Evolutionary conservation across 2,797 vertebrate genomes (phyloP), one percentile per base, ranked within the genome.

Genomic region (Pseudotriccus pelzelni): DNA sequence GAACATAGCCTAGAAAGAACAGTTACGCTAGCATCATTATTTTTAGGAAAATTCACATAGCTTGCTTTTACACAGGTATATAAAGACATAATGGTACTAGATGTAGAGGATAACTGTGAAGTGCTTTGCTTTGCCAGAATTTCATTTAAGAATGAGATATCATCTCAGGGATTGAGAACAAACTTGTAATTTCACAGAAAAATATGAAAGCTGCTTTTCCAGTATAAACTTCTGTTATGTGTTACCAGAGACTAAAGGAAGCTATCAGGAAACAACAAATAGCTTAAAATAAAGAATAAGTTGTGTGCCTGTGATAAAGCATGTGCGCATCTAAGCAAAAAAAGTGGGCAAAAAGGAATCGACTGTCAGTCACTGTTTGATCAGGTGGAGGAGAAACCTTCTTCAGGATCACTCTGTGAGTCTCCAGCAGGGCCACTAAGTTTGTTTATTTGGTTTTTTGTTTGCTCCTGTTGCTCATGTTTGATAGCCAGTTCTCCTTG

Each of bases 11-110:
- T 79, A 10, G 67, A 89, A 89, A 77, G 49, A 62, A 37, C 46
- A 86, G 68, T 85, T 62, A 11, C 11, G 15, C 25, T 84, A 34
- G 32, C 34, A 67, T 67, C 63, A 39, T 86, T 81, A 78, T 89
- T 89, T 97, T 81, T 69, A 90, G 82, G 69, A 50, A 83, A 90
- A 74, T 74, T 64, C 87, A 77, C 72, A 68, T 90, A 58, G 72
- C 56, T 93, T 84, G n/a, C 44, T 81, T 94, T 68, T 89, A 39
- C 63, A 64, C 56, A 93, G 70, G 64, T 96, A 59, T 56, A n/a
- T 81, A 73, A 92, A 88, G 52, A 52, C 6, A 6, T 75, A 72
- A 55, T 62, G 73, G 36, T 72, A 18, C 47, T 59, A 44, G 32
- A 72, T 69, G 41, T 53, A 55, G 60, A 49, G 81, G 55, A 55